Percentiles rank a stretch among this genome's conserved stretches.
These are phyloP conservation scores for Diadumene lineata DNA, from an alignment of 92 coral and sea anemone species.

Conservation along the genomic window DNA sequence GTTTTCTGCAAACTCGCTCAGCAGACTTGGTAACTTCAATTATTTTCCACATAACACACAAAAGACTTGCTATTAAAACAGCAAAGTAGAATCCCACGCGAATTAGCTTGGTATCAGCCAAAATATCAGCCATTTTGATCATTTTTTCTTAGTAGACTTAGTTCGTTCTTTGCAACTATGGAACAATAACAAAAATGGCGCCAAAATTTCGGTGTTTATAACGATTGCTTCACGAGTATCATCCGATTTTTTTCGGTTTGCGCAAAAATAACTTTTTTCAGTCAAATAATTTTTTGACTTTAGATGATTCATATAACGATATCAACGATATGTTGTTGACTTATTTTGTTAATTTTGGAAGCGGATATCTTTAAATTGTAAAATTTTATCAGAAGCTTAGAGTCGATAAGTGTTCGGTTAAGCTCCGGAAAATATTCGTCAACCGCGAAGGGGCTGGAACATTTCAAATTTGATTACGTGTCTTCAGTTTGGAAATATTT, in stretches of 20 bases:
- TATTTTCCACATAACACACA: constrained; percentile 42
- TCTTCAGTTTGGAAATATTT: neutral
- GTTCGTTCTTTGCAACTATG: neutral
- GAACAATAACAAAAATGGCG: constrained; percentile 8
- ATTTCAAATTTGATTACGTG: constrained; percentile 29
- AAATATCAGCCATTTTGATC: constrained; percentile 23
- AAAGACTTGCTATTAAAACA: constrained; percentile 41
- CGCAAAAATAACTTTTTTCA: neutral
- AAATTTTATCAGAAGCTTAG: neutral
- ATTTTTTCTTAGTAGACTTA: constrained; percentile 7
- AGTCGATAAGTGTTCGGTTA: neutral
- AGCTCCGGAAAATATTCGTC: constrained; percentile 16
- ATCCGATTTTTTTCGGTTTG: neutral
- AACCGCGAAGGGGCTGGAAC: constrained; percentile 20
- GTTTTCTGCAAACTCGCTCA: constrained; percentile 20
- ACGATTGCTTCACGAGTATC: neutral
- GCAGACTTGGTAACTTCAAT: constrained; percentile 23
- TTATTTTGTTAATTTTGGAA: neutral
- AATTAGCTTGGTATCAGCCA: constrained; percentile 35
- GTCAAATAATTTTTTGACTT: no score
- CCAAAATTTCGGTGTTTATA: constrained; percentile 8
- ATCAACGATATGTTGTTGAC: neutral
- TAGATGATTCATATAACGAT: no score
- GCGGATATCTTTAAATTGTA: neutral
- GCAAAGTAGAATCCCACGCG: constrained; percentile 38